Conservation (phyloP, 2,113 vertebrate species). For the Etheostoma spectabile region DNA sequence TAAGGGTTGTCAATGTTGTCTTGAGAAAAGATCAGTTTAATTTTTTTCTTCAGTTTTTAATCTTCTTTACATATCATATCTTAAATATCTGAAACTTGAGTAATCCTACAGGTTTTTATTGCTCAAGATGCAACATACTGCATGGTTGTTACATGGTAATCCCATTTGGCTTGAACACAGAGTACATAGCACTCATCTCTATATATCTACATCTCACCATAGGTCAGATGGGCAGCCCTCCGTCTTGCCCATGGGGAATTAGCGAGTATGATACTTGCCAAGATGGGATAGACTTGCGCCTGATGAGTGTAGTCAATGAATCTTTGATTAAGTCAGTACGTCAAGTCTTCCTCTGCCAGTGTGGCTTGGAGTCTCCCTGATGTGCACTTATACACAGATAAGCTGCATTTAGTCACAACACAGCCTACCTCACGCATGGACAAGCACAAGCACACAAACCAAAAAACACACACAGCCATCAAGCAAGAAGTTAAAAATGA, state of each 20-base stretch:
- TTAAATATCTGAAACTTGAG: not conserved
- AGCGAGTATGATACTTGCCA: not conserved
- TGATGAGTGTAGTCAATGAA: slow-evolving; percentile 50
- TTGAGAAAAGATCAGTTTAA: not conserved
- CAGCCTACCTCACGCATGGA: not conserved
- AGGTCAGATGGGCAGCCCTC: not conserved
- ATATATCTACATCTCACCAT: not conserved
- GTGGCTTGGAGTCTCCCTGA: slow-evolving; percentile 20
- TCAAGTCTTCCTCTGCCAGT: not conserved
- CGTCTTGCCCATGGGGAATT: not conserved
- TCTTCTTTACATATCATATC: too few relatives aligned
- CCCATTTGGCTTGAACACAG: not conserved
- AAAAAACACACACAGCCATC: slow-evolving; percentile 8
- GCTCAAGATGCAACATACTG: not conserved
- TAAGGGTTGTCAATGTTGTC: too few relatives aligned
- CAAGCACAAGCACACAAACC: slow-evolving; percentile 9
- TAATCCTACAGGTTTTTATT: not conserved
- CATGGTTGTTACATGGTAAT: not conserved
- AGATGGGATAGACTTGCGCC: slow-evolving; percentile 14
- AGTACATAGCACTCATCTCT: not conserved
- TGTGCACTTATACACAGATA: slow-evolving; percentile 37
- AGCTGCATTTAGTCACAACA: slow-evolving; percentile 31
- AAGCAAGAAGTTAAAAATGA: slow-evolving; percentile 4
- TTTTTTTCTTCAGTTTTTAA: too few relatives aligned
- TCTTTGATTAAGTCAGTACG: slow-evolving; percentile 51